Evolutionary conservation across 1,140 invertebrate species (phyloP), one percentile per base, ranked within the genome.

Genomic region (Tetragonula clypearis): DNA sequence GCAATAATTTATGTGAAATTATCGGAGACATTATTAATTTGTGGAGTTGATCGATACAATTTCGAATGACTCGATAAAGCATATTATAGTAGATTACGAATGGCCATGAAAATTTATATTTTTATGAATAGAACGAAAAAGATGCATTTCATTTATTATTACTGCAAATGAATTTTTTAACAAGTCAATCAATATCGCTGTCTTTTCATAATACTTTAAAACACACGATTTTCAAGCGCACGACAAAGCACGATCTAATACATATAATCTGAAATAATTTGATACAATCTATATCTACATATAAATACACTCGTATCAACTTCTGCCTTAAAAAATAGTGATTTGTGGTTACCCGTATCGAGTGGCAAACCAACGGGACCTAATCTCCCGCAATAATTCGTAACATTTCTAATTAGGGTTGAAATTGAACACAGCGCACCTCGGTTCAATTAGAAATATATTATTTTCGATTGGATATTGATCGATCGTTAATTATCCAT

Each of bases 401-500:
- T 73, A 49, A 49, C 35, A 26, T 73, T 73, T 62, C 55, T 81
- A 72, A 49, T 81, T 81, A 73, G 35, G 35, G 58, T 30, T 62
- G 79, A 60, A 81, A 81, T 30, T 53, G 62, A 26, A n/a, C 19
- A 49, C 2, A 17, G 23, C 9, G 35, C n/a, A 26, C 21, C 41
- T 41, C 17, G 30, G 69, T 73, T 41, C 35, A 81, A 62, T 81
- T 73, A 56, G 41, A 73, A 81, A 69, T 73, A 62, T 30, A 81
- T 56, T 73, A 81, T 73, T 73, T 72, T 60, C 79, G 69, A 81
- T 49, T 17, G 17, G 41, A 17, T 21, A 53, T 69, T 69, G 41
- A 49, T 56, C 69, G 30, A 62, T 55, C n/a, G 41, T 65, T 66
- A 66, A 82, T 82, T 82, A 75, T 65, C 71, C 21, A 55, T 11